Percentiles rank a stretch among this genome's conserved stretches.
These are phyloP conservation scores for Beris morrisii DNA, from an alignment of 2,888 invertebrate species.

Conservation along the genomic window DNA sequence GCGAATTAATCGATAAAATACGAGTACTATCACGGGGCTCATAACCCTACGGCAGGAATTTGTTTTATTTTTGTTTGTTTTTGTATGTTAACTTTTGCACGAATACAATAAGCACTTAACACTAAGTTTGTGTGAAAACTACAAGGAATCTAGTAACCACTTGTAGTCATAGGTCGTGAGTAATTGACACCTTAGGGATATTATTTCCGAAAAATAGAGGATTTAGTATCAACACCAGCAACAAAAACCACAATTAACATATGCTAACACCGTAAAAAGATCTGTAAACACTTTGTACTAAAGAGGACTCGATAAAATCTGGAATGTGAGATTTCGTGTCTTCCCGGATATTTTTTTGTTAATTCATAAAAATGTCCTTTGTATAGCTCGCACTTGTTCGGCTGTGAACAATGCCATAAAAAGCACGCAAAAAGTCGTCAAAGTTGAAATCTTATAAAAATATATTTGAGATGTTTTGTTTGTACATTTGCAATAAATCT, in stretches of 20 bases:
- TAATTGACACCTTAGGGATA: slow-evolving; percentile 28
- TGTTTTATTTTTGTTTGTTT: not conserved
- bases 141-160: slow-evolving; percentile 1
- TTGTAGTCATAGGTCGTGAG: slow-evolving; percentile 7
- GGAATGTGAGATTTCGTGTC: too few relatives aligned
- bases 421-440: too few relatives aligned
- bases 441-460: too few relatives aligned
- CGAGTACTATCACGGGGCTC: slow-evolving; percentile 20
- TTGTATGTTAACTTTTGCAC: not conserved
- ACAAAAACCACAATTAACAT: slow-evolving; percentile 16
- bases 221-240: not conserved
- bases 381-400: too few relatives aligned
- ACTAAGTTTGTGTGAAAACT: not conserved
- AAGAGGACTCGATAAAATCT: too few relatives aligned
- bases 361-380: too few relatives aligned
- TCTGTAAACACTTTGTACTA: not conserved
- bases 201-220: slow-evolving; percentile 1
- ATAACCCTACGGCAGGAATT: slow-evolving; percentile 15
- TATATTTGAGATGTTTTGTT: too few relatives aligned
- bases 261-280: not conserved
- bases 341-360: too few relatives aligned
- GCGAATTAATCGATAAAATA: slow-evolving; percentile 30
- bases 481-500: too few relatives aligned
- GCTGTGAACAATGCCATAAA: too few relatives aligned
- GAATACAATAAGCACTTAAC: not conserved